Conservation (phyloP, 2,113 vertebrate species). For the Nesoenas mayeri region DNA sequence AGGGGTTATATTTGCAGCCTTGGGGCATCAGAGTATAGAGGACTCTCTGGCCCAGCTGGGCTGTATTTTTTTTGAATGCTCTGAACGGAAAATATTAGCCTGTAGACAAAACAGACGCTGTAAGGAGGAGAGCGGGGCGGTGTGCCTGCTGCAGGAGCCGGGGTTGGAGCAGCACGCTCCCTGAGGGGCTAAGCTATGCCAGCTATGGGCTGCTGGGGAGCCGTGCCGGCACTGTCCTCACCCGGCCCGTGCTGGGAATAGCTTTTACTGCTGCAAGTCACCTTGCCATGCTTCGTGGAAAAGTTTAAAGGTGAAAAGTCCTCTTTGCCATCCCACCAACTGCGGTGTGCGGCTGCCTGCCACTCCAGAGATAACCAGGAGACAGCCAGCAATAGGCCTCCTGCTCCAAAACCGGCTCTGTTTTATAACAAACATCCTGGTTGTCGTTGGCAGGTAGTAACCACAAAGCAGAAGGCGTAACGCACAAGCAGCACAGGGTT, state of each 20-base stretch:
- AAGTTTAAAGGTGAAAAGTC: neutral
- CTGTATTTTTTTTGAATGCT: constrained; percentile 12
- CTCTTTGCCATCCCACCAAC: neutral
- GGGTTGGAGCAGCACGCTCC: neutral
- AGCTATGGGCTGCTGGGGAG: neutral
- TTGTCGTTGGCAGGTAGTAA: neutral
- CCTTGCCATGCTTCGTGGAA: neutral
- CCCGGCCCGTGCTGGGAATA: neutral
- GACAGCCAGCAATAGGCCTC: neutral
- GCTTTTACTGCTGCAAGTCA: neutral
- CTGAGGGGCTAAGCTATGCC: neutral
- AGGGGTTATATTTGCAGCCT: neutral
- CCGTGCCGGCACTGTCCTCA: neutral
- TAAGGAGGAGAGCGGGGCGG: neutral
- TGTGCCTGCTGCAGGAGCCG: neutral
- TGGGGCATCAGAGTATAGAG: accelerated
- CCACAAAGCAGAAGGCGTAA: neutral
- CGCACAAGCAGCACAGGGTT: neutral
- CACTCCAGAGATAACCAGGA: accelerated
- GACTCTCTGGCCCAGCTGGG: neutral
- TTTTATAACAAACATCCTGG: neutral
- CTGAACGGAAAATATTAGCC: constrained; percentile 48
- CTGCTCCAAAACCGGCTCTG: neutral
- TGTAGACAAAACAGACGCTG: neutral
- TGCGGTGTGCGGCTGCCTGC: accelerated